phyloP scores from a whole-genome alignment of 2,113 vertebrate species.

The Neogobius melanostomus region DNA sequence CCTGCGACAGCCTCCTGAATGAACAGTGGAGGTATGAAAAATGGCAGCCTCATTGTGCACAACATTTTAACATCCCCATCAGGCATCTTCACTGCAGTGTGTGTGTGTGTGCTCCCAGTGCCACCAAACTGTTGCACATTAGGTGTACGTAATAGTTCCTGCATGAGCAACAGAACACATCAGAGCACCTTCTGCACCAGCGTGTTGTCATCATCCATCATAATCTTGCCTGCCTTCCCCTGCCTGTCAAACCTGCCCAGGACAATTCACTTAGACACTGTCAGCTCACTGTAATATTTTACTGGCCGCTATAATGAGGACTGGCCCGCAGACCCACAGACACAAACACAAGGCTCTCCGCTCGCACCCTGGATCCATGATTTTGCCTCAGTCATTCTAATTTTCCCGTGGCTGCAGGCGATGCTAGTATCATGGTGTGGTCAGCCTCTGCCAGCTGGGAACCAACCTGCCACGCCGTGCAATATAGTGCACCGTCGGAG shows the following conservation, averaged over 20 bases:
- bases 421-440: slow-evolving; percentile 51
- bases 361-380: slow-evolving; percentile 58
- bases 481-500: slow-evolving; percentile 57
- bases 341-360: slow-evolving; percentile 66
- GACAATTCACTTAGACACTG: slow-evolving; percentile 73
- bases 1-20: slow-evolving; percentile 35
- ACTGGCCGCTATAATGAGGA: slow-evolving; percentile 67
- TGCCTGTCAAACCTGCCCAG: slow-evolving; percentile 70
- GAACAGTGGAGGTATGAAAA: slow-evolving; percentile 57
- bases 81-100: slow-evolving; percentile 39
- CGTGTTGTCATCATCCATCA: slow-evolving; percentile 74
- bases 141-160: slow-evolving; percentile 59
- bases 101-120: slow-evolving; percentile 16
- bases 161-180: slow-evolving; percentile 68
- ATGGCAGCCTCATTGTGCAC: slow-evolving; percentile 50
- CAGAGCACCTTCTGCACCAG: slow-evolving; percentile 53
- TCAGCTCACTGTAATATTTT: slow-evolving; percentile 73
- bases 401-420: slow-evolving; percentile 55
- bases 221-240: slow-evolving; percentile 67
- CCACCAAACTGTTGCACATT: slow-evolving; percentile 41
- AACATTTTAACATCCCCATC: slow-evolving; percentile 64
- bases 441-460: slow-evolving; percentile 63
- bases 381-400: slow-evolving; percentile 67
- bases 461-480: slow-evolving; percentile 49
- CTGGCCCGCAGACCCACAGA: slow-evolving; percentile 62